phyloP scores from a whole-genome alignment of 2,113 vertebrate species.

The Puntigrus tetrazona region DNA sequence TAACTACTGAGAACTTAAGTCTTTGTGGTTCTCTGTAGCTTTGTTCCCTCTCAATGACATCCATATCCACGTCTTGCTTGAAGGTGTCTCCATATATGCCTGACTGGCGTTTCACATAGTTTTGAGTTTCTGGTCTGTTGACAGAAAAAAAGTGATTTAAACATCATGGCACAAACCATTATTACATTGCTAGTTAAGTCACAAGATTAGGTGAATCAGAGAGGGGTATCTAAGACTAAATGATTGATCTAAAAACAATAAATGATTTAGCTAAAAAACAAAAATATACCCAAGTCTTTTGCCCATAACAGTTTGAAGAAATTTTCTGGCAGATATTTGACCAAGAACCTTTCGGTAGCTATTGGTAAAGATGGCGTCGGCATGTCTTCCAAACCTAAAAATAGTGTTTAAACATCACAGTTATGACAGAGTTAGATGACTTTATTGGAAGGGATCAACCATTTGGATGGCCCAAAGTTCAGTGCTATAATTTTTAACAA shows the following conservation, averaged over 20 bases:
- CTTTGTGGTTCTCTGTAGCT: conserved; percentile 62
- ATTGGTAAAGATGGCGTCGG: conserved; percentile 93
- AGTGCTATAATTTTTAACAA: background rate
- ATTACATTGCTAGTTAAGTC: too few relatives aligned
- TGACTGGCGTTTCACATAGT: conserved; percentile 70
- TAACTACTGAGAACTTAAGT: background rate
- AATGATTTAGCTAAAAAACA: background rate
- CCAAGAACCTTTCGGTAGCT: conserved; percentile 90
- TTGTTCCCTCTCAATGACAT: conserved; percentile 69
- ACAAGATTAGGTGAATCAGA: background rate
- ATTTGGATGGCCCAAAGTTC: background rate
- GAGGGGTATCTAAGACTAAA: background rate
- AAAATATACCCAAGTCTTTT: conserved; percentile 83
- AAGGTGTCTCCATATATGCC: conserved; percentile 71
- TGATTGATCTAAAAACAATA: background rate
- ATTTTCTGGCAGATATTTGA: conserved; percentile 88
- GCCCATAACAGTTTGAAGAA: conserved; percentile 89
- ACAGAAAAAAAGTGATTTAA: too few relatives aligned
- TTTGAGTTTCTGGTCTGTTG: conserved; percentile 61
- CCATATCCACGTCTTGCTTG: conserved; percentile 73
- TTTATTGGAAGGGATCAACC: background rate
- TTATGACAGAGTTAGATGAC: background rate
- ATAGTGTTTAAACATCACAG: conserved; percentile 11
- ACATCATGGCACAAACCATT: too few relatives aligned
- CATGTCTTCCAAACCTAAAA: conserved; percentile 83